Conservation (phyloP, 2,797 vertebrate genomes). For the Xenops minutus region DNA sequence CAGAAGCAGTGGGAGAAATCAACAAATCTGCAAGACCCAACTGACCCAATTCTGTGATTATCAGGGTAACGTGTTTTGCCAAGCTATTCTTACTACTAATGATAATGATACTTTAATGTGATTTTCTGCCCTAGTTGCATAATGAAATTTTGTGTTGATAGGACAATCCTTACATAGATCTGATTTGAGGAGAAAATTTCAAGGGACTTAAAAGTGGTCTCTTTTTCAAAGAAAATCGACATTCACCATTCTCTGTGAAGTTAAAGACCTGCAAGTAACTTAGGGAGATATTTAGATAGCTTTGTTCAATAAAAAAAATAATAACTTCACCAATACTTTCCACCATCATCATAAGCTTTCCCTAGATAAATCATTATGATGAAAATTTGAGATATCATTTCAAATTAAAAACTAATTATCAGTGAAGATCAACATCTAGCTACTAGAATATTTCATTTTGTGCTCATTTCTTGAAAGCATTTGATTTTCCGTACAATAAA, state of each 20-base stretch:
- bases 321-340: not conserved
- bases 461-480: not conserved
- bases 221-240: conserved; percentile 18
- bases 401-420: conserved; percentile 43
- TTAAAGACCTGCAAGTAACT: not conserved
- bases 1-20: not conserved
- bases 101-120: conserved; percentile 13
- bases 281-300: not conserved
- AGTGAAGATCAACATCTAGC: not conserved
- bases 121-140: conserved; percentile 20
- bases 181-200: not conserved
- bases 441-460: not conserved
- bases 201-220: not conserved
- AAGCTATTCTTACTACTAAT: not conserved
- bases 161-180: not conserved
- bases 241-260: not conserved
- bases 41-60: conserved; percentile 11
- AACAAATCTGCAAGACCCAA: not conserved
- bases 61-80: not conserved
- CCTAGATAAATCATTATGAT: not conserved
- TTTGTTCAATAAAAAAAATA: not conserved
- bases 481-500: not conserved
- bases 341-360: not conserved
- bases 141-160: conserved; percentile 1
- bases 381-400: not conserved